Evolutionary conservation across 2,797 vertebrate genomes (phyloP), one percentile per base, ranked within the genome.

Genomic region (Gastrophryne carolinensis): DNA sequence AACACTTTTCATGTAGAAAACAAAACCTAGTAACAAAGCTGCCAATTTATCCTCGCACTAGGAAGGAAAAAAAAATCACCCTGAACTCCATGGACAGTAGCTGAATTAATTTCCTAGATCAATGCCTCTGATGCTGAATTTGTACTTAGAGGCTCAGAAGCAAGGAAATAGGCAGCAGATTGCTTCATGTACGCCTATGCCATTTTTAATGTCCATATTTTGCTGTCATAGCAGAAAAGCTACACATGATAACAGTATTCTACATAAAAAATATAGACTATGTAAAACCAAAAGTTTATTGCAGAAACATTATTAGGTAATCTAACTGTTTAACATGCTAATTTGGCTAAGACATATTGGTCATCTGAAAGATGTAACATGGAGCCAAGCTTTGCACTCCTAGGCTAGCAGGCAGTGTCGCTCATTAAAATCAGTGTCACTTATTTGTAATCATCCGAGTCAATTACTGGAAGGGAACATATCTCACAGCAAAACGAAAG

Each of bases 401-500:
- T 37, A 50, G 57, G 13, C 26, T 50, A 19, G 26, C 35, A 21
- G 44, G 26, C 35, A 21, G 44, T 12, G 2, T 37, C 56, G 39
- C 30, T 39, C 21, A 62, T 72, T 61, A 49, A n/a, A 61, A 32
- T 49, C 54, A 61, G 9, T 50, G 19, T 61, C 68, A 60, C 54
- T 60, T 21, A 60, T 15, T 24, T n/a, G 9, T 56, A 6, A 34
- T 39, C 27, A 37, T 53, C 17, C 4, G 50, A 67, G 49, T 67
- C 49, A 53, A 39, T 67, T 67, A 67, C 30, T 52, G 34, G 39
- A 9, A 17, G 9, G 26, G 8, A 63, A 63, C 41, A 23, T 29
- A 63, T 15, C 49, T 47, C 21, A 27, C 23, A 13, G 32, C 37
- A 39, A 44, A 69, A 24, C 35, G 5, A 72, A 72, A 35, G 47